Base-by-base conservation (phyloP, 2,888 invertebrate genomes). In the Lepidocyrtoides sp. region DNA sequence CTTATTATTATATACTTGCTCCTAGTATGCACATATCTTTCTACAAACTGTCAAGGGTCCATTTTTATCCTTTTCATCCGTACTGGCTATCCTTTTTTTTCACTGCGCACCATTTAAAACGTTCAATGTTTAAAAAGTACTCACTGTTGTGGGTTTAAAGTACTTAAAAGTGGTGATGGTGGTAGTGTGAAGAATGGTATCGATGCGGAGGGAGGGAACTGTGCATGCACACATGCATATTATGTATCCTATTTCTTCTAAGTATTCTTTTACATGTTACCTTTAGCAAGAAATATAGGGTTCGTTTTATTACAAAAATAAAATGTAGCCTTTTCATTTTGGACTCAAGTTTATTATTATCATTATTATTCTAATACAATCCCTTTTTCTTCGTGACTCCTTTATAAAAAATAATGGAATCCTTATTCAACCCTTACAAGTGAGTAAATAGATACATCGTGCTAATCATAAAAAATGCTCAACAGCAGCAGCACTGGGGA, bases 371-470 rank as follows among this genome's bases (percentile, higher is more conserved):
- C 77, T 77, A 77, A 77, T 29, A 77, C 26, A 51, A 77, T 77
- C 77, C 77, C 51, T 77, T 72, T 69, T 77, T 36, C 75, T 44
- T 75, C 77, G 77, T 77, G 77, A 77, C 77, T 77, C 51, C 77
- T 77, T 77, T 77, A 77, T 77, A 77, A 77, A 75, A 51, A 77
- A 48, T 51, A 77, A 77, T 77, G 26, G 77, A 77, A 29, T 29
- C 26, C 51, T 41, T 77, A 77, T 77, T 77, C 77, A 77, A 51
- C 26, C 48, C 29, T 77, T 48, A 17, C 7, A 41, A 63, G n/a
- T 17, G 10, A 14, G 77, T 23, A 77, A 51, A 29, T n/a, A 7
- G 2, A 77, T 72, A 23, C 51, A 10, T 77, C 26, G 77, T 51
- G 77, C 29, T 77, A 77, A 77, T 77, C 77, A 77, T 77, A 77